phyloP scores from a whole-genome alignment of 2,113 vertebrate species.

The Sitta europaea region DNA sequence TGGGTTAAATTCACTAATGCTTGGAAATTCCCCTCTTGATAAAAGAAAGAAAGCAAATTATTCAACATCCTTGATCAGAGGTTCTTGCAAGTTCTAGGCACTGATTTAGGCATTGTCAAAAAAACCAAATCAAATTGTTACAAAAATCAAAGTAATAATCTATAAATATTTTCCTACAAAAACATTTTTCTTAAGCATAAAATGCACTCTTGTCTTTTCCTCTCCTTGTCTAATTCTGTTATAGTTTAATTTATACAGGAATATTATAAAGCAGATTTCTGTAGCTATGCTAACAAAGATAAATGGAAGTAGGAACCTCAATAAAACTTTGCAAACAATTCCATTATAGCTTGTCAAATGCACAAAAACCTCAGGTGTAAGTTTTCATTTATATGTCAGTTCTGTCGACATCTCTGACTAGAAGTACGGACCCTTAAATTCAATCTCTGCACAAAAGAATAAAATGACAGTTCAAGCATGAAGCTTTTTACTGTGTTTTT shows the following conservation, averaged over 20 bases:
- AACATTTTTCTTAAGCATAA: slow-evolving; percentile 54
- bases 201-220: slow-evolving; percentile 44
- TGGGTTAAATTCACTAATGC: not conserved
- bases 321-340: slow-evolving; percentile 78
- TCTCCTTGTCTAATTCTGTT: slow-evolving; percentile 60
- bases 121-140: not conserved
- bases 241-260: slow-evolving; percentile 62
- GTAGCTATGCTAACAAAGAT: slow-evolving; percentile 73
- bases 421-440: slow-evolving; percentile 9
- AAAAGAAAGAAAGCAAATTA: not conserved
- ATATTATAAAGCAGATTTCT: slow-evolving; percentile 62
- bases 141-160: slow-evolving; percentile 39
- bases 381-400: slow-evolving; percentile 68
- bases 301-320: slow-evolving; percentile 71
- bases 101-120: not conserved
- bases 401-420: slow-evolving; percentile 56
- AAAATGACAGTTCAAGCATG: slow-evolving; percentile 19
- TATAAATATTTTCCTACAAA: slow-evolving; percentile 42
- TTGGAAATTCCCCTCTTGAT: not conserved
- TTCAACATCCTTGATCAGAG: not conserved
- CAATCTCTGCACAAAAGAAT: slow-evolving; percentile 32
- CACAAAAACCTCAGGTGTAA: slow-evolving; percentile 43
- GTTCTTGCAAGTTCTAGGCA: not conserved
- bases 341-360: slow-evolving; percentile 70
- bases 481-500: slow-evolving; percentile 53